phyloP scores from a whole-genome alignment of 2,113 vertebrate genomes.

The Poeciliopsis retropinna region DNA sequence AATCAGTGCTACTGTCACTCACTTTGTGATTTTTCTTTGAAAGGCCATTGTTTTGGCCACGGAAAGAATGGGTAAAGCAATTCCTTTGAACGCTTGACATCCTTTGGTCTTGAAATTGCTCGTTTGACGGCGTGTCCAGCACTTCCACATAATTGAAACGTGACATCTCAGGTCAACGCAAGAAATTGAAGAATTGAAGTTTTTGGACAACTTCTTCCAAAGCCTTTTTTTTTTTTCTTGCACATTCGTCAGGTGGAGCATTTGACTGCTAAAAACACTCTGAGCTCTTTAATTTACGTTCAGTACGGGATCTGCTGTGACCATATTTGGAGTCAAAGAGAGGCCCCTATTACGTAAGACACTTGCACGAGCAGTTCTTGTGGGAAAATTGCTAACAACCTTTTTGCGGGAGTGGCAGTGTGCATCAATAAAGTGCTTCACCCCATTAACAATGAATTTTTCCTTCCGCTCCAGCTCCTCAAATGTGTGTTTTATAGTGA shows the following conservation, averaged over 20 bases:
- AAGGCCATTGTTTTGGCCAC: conserved; percentile 7
- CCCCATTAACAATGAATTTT: conserved; percentile 30
- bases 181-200: not conserved
- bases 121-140: conserved; percentile 28
- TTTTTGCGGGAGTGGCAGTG: conserved; percentile 39
- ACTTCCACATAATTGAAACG: conserved; percentile 26
- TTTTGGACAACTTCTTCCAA: conserved; percentile 11
- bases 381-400: conserved; percentile 49
- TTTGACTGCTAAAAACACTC: conserved; percentile 14
- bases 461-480: conserved; percentile 3
- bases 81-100: conserved; percentile 10
- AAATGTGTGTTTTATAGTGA: conserved; percentile 13
- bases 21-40: conserved; percentile 23
- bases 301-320: conserved; percentile 9
- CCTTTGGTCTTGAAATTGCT: conserved; percentile 21
- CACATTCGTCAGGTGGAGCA: conserved; percentile 14
- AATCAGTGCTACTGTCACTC: conserved; percentile 48
- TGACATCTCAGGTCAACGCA: conserved; percentile 14
- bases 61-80: conserved; percentile 1
- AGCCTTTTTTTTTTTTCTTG: conserved; percentile 13
- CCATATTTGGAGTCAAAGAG: conserved; percentile 49
- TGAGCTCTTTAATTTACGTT: conserved; percentile 36
- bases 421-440: conserved; percentile 48
- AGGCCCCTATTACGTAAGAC: conserved; percentile 30
- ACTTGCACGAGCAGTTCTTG: conserved; percentile 28